Evolutionary conservation across 2,797 vertebrate genomes (phyloP), one percentile per base, ranked within the genome.

Genomic region (Acipenser ruthenus): DNA sequence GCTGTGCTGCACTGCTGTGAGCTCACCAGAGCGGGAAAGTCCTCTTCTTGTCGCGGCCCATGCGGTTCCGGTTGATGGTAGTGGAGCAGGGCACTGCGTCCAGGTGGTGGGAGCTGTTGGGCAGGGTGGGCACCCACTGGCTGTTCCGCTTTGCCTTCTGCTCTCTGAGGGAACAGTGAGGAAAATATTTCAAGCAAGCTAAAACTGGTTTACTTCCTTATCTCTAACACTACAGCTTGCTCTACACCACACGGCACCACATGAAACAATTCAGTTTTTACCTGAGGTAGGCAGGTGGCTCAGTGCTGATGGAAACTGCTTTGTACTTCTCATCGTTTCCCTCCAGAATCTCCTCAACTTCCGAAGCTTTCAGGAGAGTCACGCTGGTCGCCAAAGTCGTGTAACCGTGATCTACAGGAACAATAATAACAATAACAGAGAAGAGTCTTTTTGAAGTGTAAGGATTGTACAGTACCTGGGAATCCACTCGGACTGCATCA

Each of bases 271-370:
- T 37, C 23, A 18, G 10, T 10, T 10, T 8, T 80, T 85, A 98
- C 96, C 96, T 95, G 89, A 99, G 94, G 85, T 96, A 98, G 72
- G 95, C 94, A 0, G 96, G 96, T 49, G 96, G 96, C 74, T 99
- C 96, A 0, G 96, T 99, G 86, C 94, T 99, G 86, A 99, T 99
- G 63, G 96, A 99, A 65, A 99, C 90, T 0, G 96, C 96, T 80
- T 99, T 99, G 78, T 99, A 99, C 78, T 99, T 99, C 83, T 99
- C 96, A 72, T 99, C 96, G 0, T 99, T 98, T 9, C 96, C 96
- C n/a, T 99, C 95, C 23, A 99, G 89, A 74, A 99, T 99, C 86
- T 99, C 96, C 77, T 99, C 96, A 2, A 97, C 95, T 81, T 99
- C 96, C 0, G 92, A 95, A 1, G 96, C 96, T 80, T 97, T 98